Base-by-base conservation (phyloP, 2,797 vertebrate species). In the Naso thynnoides region DNA sequence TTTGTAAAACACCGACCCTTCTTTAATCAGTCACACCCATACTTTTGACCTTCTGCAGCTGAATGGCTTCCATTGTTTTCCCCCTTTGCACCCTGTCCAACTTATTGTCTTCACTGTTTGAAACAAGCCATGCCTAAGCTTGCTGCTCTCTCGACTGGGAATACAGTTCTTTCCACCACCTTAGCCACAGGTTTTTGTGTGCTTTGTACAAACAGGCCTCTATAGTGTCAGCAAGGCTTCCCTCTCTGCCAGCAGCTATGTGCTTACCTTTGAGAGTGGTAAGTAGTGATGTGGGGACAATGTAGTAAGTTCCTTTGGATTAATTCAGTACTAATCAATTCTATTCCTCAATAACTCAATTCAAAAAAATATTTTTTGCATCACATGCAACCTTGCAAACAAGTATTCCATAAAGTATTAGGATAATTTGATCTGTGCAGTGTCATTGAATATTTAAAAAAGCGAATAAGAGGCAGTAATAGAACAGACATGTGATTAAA, bases 1-100 rank as follows among this genome's bases (percentile, higher is more conserved):
- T 93, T 87, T 88, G 89, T 85, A 81, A 60, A 89, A 83, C 78
- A 58, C 78, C 63, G 86, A 89, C 82, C 85, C 63, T 67, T 76
- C 90, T 94, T 93, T 91, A 92, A 92, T 93, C 90, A 88, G 92
- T 93, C 92, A 91, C 93, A 92, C 91, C 92, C 91, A 89, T 88
- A 82, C 80, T 89, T 90, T 80, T 93, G 92, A 92, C 90, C 84
- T 91, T 85, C 82, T 81, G 76, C 59, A 70, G 79, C 79, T 91
- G 90, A 91, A 91, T 87, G 87, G 83, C 76, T 67, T 80, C 85
- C 82, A 87, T 86, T 91, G 88, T 92, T 89, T 89, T 77, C 67
- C 60, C 58, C 82, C 16, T 47, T 63, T 60, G 75, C 71, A 67
- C 78, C 82, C 73, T 41, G 70, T 90, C 84, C 89, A 84, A 78